phyloP scores from a whole-genome alignment of 1,140 invertebrate species.

The Cecropterus lyciades region DNA sequence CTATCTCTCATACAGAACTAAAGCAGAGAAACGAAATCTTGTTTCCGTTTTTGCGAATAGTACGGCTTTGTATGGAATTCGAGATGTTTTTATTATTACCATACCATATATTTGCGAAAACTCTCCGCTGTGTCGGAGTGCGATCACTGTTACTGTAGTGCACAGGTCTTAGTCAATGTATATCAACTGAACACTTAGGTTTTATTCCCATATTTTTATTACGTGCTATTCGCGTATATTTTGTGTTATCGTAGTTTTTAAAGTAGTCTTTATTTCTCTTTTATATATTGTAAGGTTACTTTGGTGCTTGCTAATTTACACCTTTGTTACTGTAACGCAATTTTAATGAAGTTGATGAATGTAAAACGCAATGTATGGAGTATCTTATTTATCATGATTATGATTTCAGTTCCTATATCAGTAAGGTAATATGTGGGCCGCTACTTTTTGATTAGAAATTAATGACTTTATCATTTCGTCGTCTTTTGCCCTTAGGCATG shows the following conservation, averaged over 20 bases:
- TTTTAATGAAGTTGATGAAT: constrained; percentile 4
- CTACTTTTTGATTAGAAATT: too few species aligned
- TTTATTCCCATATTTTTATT: constrained; percentile 1
- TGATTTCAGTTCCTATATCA: too few species aligned
- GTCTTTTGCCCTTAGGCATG: too few species aligned
- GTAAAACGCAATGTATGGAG: too few species aligned
- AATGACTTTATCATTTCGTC: too few species aligned
- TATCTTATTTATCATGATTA: too few species aligned
- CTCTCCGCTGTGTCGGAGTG: neutral
- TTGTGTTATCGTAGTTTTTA: constrained; percentile 26
- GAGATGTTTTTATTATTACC: too few species aligned
- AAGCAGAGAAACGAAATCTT: neutral
- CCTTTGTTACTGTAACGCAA: too few species aligned
- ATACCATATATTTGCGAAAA: neutral
- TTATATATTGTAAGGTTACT: too few species aligned
- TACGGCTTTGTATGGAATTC: too few species aligned
- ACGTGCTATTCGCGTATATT: neutral
- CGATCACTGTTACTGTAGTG: neutral
- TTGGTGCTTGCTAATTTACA: too few species aligned
- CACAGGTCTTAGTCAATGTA: neutral
- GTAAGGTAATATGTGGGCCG: too few species aligned
- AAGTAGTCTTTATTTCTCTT: neutral
- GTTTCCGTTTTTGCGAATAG: neutral
- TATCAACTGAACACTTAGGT: neutral
- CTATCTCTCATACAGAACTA: constrained; percentile 70